These are phyloP conservation scores for Geotrupes spiniger DNA, from an alignment of 2,888 invertebrate species.

Conservation along the genomic window DNA sequence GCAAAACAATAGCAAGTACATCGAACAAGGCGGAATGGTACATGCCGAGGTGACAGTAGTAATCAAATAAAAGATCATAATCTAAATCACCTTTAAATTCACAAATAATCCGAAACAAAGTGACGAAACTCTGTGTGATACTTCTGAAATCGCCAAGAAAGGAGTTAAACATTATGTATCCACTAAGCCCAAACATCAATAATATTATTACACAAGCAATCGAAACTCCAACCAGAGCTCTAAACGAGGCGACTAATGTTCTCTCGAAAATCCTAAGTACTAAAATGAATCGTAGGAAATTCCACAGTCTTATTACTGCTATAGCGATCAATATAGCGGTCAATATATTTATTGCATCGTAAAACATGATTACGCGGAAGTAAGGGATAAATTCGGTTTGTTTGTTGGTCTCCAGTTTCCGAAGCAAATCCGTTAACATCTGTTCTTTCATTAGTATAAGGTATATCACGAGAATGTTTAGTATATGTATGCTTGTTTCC, in stretches of 20 bases:
- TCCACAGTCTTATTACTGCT: slow-evolving; percentile 29
- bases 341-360: slow-evolving; percentile 22
- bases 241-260: slow-evolving; percentile 18
- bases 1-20: slow-evolving; percentile 19
- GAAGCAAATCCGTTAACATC: slow-evolving; percentile 21
- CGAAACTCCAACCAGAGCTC: slow-evolving; percentile 18
- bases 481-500: too few relatives aligned
- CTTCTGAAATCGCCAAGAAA: too few relatives aligned
- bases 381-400: slow-evolving; percentile 28
- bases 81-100: slow-evolving; percentile 24
- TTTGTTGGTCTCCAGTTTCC: slow-evolving; percentile 20
- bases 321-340: slow-evolving; percentile 26
- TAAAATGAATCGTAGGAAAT: slow-evolving; percentile 26
- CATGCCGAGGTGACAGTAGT: slow-evolving; percentile 3
- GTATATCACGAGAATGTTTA: too few relatives aligned
- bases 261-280: slow-evolving; percentile 29
- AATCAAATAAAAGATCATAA: slow-evolving; percentile 11
- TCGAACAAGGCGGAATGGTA: slow-evolving; percentile 23
- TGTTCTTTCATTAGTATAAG: slow-evolving; percentile 11
- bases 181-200: slow-evolving; percentile 19
- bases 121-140: background rate
- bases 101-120: slow-evolving; percentile 24
- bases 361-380: slow-evolving; percentile 21
- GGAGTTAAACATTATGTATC: too few relatives aligned
- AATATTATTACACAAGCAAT: slow-evolving; percentile 21